These are phyloP conservation scores for Tyto alba DNA, from an alignment of 2,113 vertebrate species.

Conservation along the genomic window DNA sequence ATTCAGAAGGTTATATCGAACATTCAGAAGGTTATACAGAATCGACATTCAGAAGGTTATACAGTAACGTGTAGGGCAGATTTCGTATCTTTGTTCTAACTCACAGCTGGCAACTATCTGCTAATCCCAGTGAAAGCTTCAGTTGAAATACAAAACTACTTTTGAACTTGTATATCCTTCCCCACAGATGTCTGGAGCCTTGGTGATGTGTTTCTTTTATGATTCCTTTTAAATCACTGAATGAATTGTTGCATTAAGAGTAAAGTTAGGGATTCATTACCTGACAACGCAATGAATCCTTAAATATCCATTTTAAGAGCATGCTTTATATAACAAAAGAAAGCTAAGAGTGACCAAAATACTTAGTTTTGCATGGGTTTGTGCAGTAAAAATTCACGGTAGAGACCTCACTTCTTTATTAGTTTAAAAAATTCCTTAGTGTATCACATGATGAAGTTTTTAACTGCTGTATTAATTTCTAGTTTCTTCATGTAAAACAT, in stretches of 20 bases:
- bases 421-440: background rate
- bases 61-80: background rate
- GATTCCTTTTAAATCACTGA: conserved; percentile 17
- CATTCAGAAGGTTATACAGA: background rate
- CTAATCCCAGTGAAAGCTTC: conserved; percentile 37
- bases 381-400: background rate
- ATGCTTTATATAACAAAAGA: background rate
- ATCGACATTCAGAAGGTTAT: too few species aligned
- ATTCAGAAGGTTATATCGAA: background rate
- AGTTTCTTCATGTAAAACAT: background rate
- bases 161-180: conserved; percentile 40
- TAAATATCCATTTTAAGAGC: background rate
- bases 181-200: conserved; percentile 38
- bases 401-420: background rate
- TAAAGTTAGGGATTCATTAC: background rate
- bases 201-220: conserved; percentile 18
- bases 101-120: conserved; percentile 45
- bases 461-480: background rate
- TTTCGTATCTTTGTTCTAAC: conserved; percentile 5
- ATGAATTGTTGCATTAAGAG: background rate
- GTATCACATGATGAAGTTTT: background rate
- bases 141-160: conserved; percentile 33
- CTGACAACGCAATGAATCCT: background rate
- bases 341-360: background rate
- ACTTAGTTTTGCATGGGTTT: background rate